These are phyloP conservation scores for Coecobrya sp. DNA, from an alignment of 2,888 invertebrate genomes.

Conservation along the genomic window DNA sequence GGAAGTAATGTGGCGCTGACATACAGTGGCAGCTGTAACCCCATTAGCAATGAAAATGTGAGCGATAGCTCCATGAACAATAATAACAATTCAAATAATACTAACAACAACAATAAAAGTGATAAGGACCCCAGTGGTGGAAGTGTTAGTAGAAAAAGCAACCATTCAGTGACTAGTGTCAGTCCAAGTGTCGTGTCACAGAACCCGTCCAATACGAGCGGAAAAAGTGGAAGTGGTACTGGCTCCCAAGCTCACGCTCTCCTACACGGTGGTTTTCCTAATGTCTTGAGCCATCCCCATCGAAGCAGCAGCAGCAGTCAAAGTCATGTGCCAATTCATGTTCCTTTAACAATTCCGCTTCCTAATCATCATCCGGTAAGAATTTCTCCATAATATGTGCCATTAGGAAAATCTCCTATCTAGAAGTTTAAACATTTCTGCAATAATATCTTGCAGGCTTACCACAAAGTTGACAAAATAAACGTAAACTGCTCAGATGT, in stretches of 20 bases:
- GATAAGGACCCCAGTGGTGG: slow-evolving; percentile 48
- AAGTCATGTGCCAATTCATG: slow-evolving; percentile 77
- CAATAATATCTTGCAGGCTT: too few relatives aligned
- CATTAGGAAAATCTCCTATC: neutral
- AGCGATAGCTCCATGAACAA: slow-evolving; percentile 32
- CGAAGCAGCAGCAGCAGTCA: slow-evolving; percentile 47
- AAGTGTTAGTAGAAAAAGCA: slow-evolving; percentile 46
- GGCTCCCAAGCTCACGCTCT: slow-evolving; percentile 62
- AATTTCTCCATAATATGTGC: neutral
- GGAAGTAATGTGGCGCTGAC: slow-evolving; percentile 16
- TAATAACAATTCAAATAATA: slow-evolving; percentile 26
- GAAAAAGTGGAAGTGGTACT: slow-evolving; percentile 61
- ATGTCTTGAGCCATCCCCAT: slow-evolving; percentile 36
- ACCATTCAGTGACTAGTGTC: slow-evolving; percentile 56
- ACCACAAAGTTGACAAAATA: too few relatives aligned
- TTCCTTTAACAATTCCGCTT: slow-evolving; percentile 70
- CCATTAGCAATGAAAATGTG: slow-evolving; percentile 33
- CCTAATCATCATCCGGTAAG: slow-evolving; percentile 76
- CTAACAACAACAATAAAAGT: slow-evolving; percentile 49
- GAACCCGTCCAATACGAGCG: slow-evolving; percentile 65
- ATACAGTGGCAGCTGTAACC: slow-evolving; percentile 38
- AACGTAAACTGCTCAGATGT: too few relatives aligned
- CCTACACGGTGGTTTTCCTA: slow-evolving; percentile 66
- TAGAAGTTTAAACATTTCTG: too few relatives aligned
- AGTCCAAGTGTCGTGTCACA: slow-evolving; percentile 14